Base-by-base conservation (phyloP, 2,113 vertebrate genomes). In the Setophaga kirtlandii region DNA sequence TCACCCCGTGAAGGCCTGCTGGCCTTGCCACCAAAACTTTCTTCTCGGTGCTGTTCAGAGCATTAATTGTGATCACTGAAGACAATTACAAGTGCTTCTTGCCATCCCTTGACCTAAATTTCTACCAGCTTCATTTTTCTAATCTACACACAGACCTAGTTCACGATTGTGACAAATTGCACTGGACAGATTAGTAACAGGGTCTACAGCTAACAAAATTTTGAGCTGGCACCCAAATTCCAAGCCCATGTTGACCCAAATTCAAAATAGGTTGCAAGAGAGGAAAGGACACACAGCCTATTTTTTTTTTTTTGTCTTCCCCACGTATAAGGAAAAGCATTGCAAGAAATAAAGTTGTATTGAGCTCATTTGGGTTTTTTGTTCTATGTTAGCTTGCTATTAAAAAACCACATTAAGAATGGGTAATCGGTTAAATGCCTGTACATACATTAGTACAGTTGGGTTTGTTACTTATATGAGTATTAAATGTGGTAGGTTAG, bases 21-120 rank as follows among this genome's bases (percentile, higher is more conserved):
- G 80, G 93, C 80, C 81, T 90, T 95, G 78, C 96, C 67, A 44
- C 31, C 69, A 56, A 65, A 87, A 69, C 74, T 81, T 97, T 93
- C 82, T 77, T 79, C 67, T 86, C 24, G 4, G 47, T 63, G 92
- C 50, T 27, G 7, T 79, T 95, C 79, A 87, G 70, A 91, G 73
- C 92, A 88, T 77, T 94, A 75, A 77, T 89, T 20, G 22, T 79
- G 27, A 83, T 60, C 76, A 17, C 63, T 64, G 92, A 49, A 96
- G 94, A 96, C 83, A 96, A 96, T 95, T 82, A 78, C 94, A 96
- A 33, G 33, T n/a, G 78, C 22, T 79, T 96, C 56, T 96, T 95
- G 78, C 75, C 87, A 94, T 93, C 76, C 79, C 64, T 79, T 33
- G 28, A 30, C 53, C 52, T 37, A 46, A 37, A 75, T 74, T 59